phyloP scores from a whole-genome alignment of 2,888 invertebrate genomes.

The Limenitis camilla region DNA sequence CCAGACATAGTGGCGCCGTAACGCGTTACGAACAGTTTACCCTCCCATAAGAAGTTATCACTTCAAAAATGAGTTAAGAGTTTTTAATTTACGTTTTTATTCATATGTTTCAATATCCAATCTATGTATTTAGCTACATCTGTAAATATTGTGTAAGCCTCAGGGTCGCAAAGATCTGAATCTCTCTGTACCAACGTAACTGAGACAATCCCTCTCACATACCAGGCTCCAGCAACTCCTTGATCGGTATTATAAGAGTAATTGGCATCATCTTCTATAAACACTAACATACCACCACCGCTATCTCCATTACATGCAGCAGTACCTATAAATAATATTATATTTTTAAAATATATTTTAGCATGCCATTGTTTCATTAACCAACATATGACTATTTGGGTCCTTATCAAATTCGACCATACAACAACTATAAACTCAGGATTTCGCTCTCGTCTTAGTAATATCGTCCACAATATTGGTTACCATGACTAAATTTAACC shows the following conservation, averaged over 20 bases:
- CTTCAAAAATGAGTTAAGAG: no score
- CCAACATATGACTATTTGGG: no score
- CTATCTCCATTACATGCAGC: conserved; percentile 69
- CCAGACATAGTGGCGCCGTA: no score
- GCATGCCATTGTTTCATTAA: no score
- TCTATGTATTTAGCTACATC: conserved; percentile 42
- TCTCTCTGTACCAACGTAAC: conserved; percentile 30
- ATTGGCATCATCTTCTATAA: conserved; percentile 31
- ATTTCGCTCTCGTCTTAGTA: no score
- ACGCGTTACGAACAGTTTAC: no score
- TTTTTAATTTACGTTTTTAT: neutral
- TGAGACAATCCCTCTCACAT: conserved; percentile 41
- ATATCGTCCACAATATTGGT: no score
- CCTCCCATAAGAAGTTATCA: no score
- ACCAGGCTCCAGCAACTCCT: conserved; percentile 33
- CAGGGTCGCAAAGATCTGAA: conserved; percentile 48
- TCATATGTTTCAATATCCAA: conserved; percentile 33
- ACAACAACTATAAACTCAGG: no score
- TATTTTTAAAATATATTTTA: neutral
- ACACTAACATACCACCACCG: conserved; percentile 59
- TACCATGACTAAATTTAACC: no score
- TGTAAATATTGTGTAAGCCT: conserved; percentile 56
- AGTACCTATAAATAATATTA: conserved; percentile 34
- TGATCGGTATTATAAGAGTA: conserved; percentile 17
- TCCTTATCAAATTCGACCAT: no score